Percentiles rank a stretch among this genome's conserved stretches.
Conservation (phyloP, 1,140 invertebrate genomes). For the Hylaeus anthracinus region DNA sequence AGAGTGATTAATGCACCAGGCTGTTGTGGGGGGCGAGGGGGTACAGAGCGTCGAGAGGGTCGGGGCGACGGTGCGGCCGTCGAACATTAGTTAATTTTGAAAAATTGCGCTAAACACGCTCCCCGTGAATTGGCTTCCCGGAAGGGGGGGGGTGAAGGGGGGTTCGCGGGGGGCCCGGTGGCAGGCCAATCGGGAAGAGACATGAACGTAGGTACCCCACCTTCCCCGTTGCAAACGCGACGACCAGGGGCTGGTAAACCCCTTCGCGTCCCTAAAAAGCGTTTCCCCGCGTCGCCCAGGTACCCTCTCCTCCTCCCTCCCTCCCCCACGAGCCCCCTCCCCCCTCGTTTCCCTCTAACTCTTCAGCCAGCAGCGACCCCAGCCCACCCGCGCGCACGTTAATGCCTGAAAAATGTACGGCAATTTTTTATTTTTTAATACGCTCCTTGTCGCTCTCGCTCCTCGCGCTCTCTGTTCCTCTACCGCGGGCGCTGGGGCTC, state of each 20-base stretch:
- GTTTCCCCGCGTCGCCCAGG: conserved; percentile 45
- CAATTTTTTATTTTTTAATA: conserved; percentile 83
- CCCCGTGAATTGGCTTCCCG: conserved; percentile 70
- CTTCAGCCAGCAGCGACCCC: conserved; percentile 57
- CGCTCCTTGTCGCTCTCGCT: conserved; percentile 65
- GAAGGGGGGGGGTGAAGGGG: conserved; percentile 31
- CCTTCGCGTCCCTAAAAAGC: conserved; percentile 58
- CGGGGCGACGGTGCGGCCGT: conserved; percentile 57
- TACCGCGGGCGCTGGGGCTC: neutral
- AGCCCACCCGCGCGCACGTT: conserved; percentile 75
- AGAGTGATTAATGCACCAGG: conserved; percentile 62
- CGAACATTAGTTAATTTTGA: conserved; percentile 78
- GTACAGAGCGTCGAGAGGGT: neutral
- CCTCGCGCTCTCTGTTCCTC: conserved; percentile 50
- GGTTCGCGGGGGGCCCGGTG: conserved; percentile 51
- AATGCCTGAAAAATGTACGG: conserved; percentile 82
- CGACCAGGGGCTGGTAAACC: conserved; percentile 62
- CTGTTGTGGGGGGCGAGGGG: neutral
- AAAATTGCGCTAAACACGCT: conserved; percentile 70
- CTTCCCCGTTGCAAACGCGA: conserved; percentile 43
- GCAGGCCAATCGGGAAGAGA: conserved; percentile 73
- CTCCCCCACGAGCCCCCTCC: conserved; percentile 11
- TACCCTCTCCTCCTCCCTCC: conserved; percentile 19
- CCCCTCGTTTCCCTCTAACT: conserved; percentile 30
- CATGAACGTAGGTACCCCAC: conserved; percentile 62